Conservation (phyloP, 1,140 invertebrate genomes). For the Aphelenchoides besseyi region DNA sequence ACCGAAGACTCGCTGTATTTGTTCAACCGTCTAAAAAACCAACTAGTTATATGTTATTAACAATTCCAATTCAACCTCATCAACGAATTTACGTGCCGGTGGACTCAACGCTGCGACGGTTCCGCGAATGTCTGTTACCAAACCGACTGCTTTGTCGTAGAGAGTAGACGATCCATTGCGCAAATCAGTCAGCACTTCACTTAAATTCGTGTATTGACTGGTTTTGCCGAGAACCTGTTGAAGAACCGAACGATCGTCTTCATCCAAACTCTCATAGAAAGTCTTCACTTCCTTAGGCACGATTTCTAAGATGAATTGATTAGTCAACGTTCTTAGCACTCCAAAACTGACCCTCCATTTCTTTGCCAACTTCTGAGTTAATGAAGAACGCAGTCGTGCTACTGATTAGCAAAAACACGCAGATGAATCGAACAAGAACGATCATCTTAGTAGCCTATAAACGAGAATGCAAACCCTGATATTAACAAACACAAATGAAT, state of each 20-base stretch:
- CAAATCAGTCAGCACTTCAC: constrained; percentile 29
- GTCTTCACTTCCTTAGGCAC: constrained; percentile 33
- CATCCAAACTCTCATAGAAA: constrained; percentile 45
- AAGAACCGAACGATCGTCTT: constrained; percentile 36
- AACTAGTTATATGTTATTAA: constrained; percentile 5
- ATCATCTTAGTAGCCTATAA: not conserved
- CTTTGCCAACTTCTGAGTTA: constrained; percentile 11
- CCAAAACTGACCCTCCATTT: constrained; percentile 19
- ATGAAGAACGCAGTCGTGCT: constrained; percentile 6
- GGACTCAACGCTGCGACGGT: constrained; percentile 41
- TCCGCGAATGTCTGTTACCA: constrained; percentile 37
- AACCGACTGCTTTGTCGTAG: constrained; percentile 41
- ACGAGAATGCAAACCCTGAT: no score
- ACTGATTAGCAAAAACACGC: not conserved
- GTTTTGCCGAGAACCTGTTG: constrained; percentile 41
- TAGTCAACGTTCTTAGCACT: not conserved
- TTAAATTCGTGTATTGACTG: constrained; percentile 31
- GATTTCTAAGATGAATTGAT: constrained; percentile 31
- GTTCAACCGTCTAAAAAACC: constrained; percentile 39
- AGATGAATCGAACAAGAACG: not conserved
- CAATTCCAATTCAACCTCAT: constrained; percentile 35
- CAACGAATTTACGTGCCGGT: constrained; percentile 39
- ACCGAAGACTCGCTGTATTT: constrained; percentile 39
- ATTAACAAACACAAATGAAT: no score
- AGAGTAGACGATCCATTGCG: constrained; percentile 42